A percentile compares a stretch with the other conserved stretches of the same genome.
phyloP scores from a whole-genome alignment of 2,113 vertebrate genomes.

The Podarcis muralis region DNA sequence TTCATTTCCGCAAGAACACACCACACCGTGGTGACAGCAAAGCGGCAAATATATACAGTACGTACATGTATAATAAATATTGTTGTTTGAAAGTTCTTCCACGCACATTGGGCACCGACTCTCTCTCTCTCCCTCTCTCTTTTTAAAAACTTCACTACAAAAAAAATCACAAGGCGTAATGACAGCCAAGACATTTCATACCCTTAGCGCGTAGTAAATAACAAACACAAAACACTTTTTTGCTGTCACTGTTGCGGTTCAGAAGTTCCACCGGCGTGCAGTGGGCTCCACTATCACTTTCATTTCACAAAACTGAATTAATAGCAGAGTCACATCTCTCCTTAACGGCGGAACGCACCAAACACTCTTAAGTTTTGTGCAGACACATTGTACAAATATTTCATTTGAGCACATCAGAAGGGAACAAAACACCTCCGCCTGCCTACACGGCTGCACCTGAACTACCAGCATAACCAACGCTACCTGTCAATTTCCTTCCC shows the following conservation, averaged over 20 bases:
- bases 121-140: constrained; percentile 19
- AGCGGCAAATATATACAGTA: constrained; percentile 60
- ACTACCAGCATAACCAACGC: constrained; percentile 40
- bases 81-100: constrained; percentile 69
- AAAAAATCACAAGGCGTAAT: constrained; percentile 56
- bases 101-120: constrained; percentile 60
- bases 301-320: constrained; percentile 59
- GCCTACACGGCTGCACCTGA: constrained; percentile 43
- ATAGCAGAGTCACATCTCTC: constrained; percentile 60
- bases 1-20: constrained; percentile 62
- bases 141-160: constrained; percentile 62
- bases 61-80: constrained; percentile 68
- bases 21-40: constrained; percentile 69
- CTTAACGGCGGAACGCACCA: constrained; percentile 60
- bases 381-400: constrained; percentile 54
- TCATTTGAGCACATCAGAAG: constrained; percentile 57
- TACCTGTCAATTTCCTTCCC: constrained; percentile 46
- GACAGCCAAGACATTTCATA: constrained; percentile 72
- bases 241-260: constrained; percentile 59
- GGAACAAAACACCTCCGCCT: not conserved
- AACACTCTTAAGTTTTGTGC: constrained; percentile 52
- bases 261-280: constrained; percentile 61
- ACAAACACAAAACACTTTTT: constrained; percentile 53
- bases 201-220: constrained; percentile 64
- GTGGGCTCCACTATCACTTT: constrained; percentile 47